Evolutionary conservation across 1,140 invertebrate species (phyloP).

Genomic region (Pinna nobilis): DNA sequence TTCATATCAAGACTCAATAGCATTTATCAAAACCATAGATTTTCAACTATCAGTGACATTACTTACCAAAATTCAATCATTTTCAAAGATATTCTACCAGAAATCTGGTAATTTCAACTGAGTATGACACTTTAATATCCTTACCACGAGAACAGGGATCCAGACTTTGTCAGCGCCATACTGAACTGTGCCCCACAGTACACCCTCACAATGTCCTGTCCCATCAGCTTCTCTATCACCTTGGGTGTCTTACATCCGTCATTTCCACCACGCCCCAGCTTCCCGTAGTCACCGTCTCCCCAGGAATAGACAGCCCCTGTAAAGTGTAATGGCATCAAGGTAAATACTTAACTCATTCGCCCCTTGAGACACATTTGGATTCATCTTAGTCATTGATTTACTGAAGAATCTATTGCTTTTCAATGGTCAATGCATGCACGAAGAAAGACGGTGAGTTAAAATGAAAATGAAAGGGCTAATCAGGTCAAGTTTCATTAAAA

Average conservation of each 20-base stretch:
- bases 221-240: constrained; percentile 82
- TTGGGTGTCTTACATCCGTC: constrained; percentile 84
- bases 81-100: no score
- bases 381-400: no score
- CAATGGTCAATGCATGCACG: no score
- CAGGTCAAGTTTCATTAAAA: not conserved
- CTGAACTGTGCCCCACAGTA: constrained; percentile 91
- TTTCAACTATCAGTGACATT: no score
- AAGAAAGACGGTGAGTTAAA: no score
- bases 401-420: no score
- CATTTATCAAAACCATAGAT: no score
- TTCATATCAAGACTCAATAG: no score
- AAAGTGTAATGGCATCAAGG: not conserved
- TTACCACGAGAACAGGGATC: constrained; percentile 86
- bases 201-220: constrained; percentile 82
- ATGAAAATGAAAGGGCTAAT: no score
- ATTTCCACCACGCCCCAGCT: constrained; percentile 82
- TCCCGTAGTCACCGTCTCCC: constrained; percentile 92
- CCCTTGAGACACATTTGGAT: no score
- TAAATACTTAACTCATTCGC: not conserved
- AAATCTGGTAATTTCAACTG: no score
- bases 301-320: constrained; percentile 87
- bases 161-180: constrained; percentile 82
- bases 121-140: constrained; percentile 10
- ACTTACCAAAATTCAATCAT: no score